A percentile compares a stretch with the other conserved stretches of the same genome.
phyloP scores from a whole-genome alignment of 2,797 vertebrate genomes.

The Manis pentadactyla region DNA sequence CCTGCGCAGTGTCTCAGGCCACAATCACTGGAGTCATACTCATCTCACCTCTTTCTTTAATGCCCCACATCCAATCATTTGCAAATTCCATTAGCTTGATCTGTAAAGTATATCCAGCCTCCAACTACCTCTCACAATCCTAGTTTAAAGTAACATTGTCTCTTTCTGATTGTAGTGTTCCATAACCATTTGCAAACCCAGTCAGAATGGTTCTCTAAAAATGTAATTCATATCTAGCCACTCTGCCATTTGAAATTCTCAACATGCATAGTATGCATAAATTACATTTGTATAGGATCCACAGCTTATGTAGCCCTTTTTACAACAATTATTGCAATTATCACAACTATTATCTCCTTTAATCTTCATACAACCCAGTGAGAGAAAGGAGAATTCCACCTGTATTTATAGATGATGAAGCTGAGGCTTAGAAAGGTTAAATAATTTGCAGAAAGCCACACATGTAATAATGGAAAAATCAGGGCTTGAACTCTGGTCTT shows the following conservation, averaged over 20 bases:
- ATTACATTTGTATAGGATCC: background rate
- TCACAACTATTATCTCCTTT: background rate
- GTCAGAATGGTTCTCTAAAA: background rate
- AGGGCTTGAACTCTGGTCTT: background rate
- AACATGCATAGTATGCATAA: background rate
- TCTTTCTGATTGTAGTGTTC: background rate
- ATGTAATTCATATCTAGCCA: background rate
- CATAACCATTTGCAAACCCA: background rate
- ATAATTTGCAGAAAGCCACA: background rate
- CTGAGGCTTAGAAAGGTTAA: background rate
- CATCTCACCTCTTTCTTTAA: background rate
- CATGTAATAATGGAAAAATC: background rate
- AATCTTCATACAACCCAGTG: background rate
- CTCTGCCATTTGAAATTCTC: background rate
- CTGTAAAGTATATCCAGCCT: background rate
- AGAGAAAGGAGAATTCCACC: background rate
- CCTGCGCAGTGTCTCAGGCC: background rate
- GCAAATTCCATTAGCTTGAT: background rate
- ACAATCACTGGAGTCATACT: background rate
- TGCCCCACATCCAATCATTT: fast-evolving
- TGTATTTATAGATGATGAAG: background rate
- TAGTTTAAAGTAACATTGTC: background rate
- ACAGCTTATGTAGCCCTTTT: background rate
- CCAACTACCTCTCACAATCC: background rate
- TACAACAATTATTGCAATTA: background rate